Evolutionary conservation across 2,888 invertebrate species (phyloP).

Genomic region (Cheilosia pagana): DNA sequence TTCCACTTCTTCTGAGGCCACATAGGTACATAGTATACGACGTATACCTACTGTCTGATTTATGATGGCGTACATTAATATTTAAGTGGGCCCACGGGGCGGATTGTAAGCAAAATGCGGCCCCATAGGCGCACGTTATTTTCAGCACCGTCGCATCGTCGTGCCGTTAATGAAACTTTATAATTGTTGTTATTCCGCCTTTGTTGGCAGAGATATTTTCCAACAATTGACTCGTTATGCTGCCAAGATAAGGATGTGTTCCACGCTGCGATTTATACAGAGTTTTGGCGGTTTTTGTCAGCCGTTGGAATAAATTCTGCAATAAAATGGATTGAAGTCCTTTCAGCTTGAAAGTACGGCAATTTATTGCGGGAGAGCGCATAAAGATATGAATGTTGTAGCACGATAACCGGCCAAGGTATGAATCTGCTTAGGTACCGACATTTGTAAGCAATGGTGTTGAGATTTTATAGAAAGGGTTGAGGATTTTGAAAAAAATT

Average conservation of each 20-base stretch:
- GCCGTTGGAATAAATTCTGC: conserved; percentile 13
- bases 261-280: neutral
- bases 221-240: conserved; percentile 48
- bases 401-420: no score
- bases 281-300: conserved; percentile 10
- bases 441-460: no score
- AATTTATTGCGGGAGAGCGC: no score
- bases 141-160: conserved; percentile 9
- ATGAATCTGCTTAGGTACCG: no score
- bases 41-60: conserved; percentile 39
- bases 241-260: conserved; percentile 40
- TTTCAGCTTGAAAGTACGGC: neutral
- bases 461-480: no score
- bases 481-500: no score
- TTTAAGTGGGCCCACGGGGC: conserved; percentile 38
- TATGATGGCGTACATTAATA: conserved; percentile 54
- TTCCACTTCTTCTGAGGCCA: neutral
- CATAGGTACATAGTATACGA: neutral
- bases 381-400: no score
- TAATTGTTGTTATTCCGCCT: conserved; percentile 36
- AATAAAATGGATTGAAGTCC: conserved; percentile 23
- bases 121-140: conserved; percentile 17
- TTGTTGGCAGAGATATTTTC: conserved; percentile 1
- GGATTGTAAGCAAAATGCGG: conserved; percentile 7
- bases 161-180: conserved; percentile 51